Evolutionary conservation across 1,140 invertebrate genomes (phyloP).

Genomic region (Panulirus ornatus): DNA sequence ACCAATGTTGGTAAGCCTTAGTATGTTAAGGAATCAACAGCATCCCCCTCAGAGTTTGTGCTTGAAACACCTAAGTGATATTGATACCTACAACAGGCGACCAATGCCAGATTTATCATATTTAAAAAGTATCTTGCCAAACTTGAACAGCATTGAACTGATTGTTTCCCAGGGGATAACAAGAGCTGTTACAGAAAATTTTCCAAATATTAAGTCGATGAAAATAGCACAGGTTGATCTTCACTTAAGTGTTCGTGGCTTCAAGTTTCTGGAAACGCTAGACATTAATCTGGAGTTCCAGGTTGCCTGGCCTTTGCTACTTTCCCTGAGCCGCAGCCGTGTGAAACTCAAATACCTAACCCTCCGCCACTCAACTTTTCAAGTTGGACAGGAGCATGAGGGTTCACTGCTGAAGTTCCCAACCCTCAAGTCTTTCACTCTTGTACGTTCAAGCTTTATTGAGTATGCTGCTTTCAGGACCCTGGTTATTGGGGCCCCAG

Average conservation of each 20-base stretch:
- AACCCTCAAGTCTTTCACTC: constrained; percentile 53
- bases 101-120: constrained; percentile 49
- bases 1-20: constrained; percentile 58
- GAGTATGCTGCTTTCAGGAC: constrained; percentile 69
- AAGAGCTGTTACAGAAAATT: constrained; percentile 9
- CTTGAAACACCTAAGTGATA: constrained; percentile 65
- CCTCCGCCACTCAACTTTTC: constrained; percentile 65
- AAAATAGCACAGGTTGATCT: constrained; percentile 66
- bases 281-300: constrained; percentile 72
- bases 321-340: constrained; percentile 50
- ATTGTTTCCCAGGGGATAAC: constrained; percentile 51
- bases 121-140: constrained; percentile 53
- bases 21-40: constrained; percentile 31
- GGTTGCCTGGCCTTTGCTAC: constrained; percentile 64
- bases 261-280: constrained; percentile 50
- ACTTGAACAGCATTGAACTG: constrained; percentile 49
- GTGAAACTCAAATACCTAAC: constrained; percentile 59
- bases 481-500: constrained; percentile 56
- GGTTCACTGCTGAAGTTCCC: constrained; percentile 26
- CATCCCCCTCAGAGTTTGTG: neutral
- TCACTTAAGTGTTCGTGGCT: constrained; percentile 42
- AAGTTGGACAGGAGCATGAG: constrained; percentile 64
- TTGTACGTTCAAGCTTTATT: constrained; percentile 73
- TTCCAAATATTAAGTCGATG: constrained; percentile 45
- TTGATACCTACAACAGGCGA: constrained; percentile 68